These are phyloP conservation scores for Mylabris sibirica DNA, from an alignment of 2,888 invertebrate genomes.

Conservation along the genomic window DNA sequence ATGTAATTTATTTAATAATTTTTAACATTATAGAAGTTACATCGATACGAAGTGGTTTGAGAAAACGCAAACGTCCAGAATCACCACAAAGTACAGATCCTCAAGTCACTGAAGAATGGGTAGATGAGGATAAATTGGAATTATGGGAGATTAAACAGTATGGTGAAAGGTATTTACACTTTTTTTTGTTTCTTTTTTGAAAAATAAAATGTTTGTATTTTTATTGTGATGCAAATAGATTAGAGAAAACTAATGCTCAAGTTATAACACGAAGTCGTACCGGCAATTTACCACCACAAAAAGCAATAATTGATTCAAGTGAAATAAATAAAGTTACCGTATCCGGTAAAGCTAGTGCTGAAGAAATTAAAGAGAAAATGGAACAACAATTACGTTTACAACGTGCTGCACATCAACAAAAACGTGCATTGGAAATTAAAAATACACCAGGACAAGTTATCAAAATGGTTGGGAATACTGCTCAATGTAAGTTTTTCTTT, in stretches of 20 bases:
- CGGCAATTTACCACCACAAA: constrained; percentile 69
- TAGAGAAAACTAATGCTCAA: constrained; percentile 76
- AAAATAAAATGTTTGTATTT: constrained; percentile 51
- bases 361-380: constrained; percentile 88
- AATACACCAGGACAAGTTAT: constrained; percentile 61
- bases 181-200: background rate
- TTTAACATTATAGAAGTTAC: constrained; percentile 76
- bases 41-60: constrained; percentile 90
- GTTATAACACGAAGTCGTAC: constrained; percentile 84
- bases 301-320: constrained; percentile 53
- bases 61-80: constrained; percentile 92
- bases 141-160: constrained; percentile 96
- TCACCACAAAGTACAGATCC: constrained; percentile 94
- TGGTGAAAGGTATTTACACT: constrained; percentile 75
- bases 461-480: constrained; percentile 64
- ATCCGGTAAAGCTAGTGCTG: constrained; percentile 69
- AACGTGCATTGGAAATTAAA: constrained; percentile 73
- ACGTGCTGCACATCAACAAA: constrained; percentile 88
- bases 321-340: constrained; percentile 60
- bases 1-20: constrained; percentile 11
- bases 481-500: constrained; percentile 64
- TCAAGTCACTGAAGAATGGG: constrained; percentile 94
- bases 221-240: constrained; percentile 60
- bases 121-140: constrained; percentile 93
- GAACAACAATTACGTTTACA: constrained; percentile 90